Evolutionary conservation across 2,797 vertebrate species (phyloP).

Genomic region (Sitta carolinensis): DNA sequence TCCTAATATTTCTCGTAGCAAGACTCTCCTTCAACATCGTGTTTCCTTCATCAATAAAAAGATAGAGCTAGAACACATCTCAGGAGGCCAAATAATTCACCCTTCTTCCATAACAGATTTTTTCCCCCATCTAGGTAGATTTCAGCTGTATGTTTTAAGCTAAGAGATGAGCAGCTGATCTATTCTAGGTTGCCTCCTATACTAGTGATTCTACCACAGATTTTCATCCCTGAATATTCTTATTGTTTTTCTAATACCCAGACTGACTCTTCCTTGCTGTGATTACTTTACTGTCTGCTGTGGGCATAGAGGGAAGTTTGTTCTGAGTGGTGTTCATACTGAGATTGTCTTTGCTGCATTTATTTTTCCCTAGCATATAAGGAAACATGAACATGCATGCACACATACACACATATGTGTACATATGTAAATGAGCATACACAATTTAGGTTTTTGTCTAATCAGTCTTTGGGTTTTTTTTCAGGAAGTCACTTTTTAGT

Average conservation of each 20-base stretch:
- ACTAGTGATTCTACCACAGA: not conserved
- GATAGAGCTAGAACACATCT: not conserved
- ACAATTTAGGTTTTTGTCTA: not conserved
- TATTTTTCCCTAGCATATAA: not conserved
- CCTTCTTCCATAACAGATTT: accelerated
- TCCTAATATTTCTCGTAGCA: not conserved
- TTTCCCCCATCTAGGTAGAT: not conserved
- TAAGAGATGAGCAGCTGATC: not conserved
- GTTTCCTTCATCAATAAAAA: not conserved
- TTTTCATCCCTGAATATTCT: not conserved
- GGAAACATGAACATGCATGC: not conserved
- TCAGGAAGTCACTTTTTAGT: not conserved
- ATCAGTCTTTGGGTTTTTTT: not conserved
- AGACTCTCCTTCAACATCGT: not conserved
- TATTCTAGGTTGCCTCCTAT: not conserved
- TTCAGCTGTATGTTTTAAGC: not conserved
- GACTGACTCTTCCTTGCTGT: not conserved
- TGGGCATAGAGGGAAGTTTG: not conserved
- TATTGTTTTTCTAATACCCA: not conserved
- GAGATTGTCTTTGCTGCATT: not conserved
- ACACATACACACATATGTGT: accelerated
- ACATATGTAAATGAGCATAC: not conserved
- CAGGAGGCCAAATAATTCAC: not conserved
- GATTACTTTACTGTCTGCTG: not conserved
- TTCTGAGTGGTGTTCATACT: not conserved